Evolutionary conservation across 1,140 invertebrate genomes (phyloP), one percentile per base, ranked within the genome.

Genomic region (Hydropsyche tenuis): DNA sequence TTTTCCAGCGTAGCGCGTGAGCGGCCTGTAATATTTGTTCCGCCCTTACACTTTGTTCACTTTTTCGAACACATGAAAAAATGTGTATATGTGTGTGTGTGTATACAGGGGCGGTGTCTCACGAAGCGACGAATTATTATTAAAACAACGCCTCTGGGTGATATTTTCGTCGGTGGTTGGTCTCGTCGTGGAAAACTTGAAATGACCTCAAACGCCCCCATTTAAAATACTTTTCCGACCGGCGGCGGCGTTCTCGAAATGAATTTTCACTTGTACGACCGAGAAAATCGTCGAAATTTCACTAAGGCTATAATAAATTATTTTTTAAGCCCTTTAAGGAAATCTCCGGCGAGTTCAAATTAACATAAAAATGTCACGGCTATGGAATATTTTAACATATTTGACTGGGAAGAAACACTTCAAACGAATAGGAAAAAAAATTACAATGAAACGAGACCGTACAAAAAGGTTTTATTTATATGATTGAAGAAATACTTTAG

Each of bases 1-100:
- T 72, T 76, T 73, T 76, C 51, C 65, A 73, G 71, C 53, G 42
- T 27, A 20, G 71, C 48, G 64, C 74, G 74, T 76, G 74, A 76
- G 51, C 53, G 16, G 74, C 65, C 63, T 75, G 45, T 68, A 23
- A 68, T 68, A 68, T 68, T 68, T 25, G 65, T 48, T 46, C 14
- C 43, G 20, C 12, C 65, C 45, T 48, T 68, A 45, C 20, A 48
- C 65, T 48, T 22, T 48, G 37, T 68, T 48, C 42, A 48, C 65
- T 68, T 68, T 23, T 43, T 65, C 63, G 23, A 68, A 48, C 22
- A 62, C 1, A 3, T 37, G 30, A 37, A 20, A 62, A 14, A 62
- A 1, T 62, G 56, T 4, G 56, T 20, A 62, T 16, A 51, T 5
- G n/a, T 5, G 56, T 25, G 30, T 37, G 3, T 37, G 30, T 37